These are phyloP conservation scores for Gymnoscopelus microlampas DNA, from an alignment of 2,797 vertebrate species.

Conservation along the genomic window DNA sequence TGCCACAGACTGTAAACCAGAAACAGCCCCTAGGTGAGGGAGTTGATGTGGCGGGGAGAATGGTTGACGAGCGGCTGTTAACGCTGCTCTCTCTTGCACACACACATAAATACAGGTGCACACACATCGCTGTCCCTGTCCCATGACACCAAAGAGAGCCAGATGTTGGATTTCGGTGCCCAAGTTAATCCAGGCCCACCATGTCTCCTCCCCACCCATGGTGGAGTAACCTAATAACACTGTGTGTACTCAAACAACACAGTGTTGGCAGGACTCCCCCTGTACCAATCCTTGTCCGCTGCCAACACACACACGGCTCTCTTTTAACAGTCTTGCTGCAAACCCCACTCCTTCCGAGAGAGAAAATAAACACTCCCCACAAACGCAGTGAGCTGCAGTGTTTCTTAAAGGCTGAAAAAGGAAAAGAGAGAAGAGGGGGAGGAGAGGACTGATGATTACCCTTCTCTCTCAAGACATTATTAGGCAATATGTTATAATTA, in stretches of 20 bases:
- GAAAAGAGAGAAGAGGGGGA: slow-evolving; percentile 23
- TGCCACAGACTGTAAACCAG: slow-evolving; percentile 53
- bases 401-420: slow-evolving; percentile 42
- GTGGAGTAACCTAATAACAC: slow-evolving; percentile 83
- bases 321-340: slow-evolving; percentile 64
- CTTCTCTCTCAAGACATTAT: slow-evolving; percentile 70
- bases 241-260: slow-evolving; percentile 84
- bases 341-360: slow-evolving; percentile 62
- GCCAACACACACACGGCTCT: slow-evolving; percentile 79
- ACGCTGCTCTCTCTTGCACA: slow-evolving; percentile 1
- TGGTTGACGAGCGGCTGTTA: slow-evolving; percentile 25
- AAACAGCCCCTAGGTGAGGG: slow-evolving; percentile 51
- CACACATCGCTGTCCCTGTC: slow-evolving; percentile 31
- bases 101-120: slow-evolving; percentile 24
- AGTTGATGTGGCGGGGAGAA: slow-evolving; percentile 58
- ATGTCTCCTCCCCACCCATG: slow-evolving; percentile 62
- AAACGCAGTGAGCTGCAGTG: slow-evolving; percentile 39
- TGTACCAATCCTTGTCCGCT: slow-evolving; percentile 58
- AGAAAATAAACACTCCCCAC: slow-evolving; percentile 69
- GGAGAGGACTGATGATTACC: slow-evolving; percentile 57
- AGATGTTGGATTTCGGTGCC: slow-evolving; percentile 59
- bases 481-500: slow-evolving; percentile 76
- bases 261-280: slow-evolving; percentile 75
- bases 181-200: slow-evolving; percentile 43
- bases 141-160: slow-evolving; percentile 56